These are phyloP conservation scores for Yasuhikotakia modesta DNA, from an alignment of 2,797 vertebrate genomes.

Conservation along the genomic window DNA sequence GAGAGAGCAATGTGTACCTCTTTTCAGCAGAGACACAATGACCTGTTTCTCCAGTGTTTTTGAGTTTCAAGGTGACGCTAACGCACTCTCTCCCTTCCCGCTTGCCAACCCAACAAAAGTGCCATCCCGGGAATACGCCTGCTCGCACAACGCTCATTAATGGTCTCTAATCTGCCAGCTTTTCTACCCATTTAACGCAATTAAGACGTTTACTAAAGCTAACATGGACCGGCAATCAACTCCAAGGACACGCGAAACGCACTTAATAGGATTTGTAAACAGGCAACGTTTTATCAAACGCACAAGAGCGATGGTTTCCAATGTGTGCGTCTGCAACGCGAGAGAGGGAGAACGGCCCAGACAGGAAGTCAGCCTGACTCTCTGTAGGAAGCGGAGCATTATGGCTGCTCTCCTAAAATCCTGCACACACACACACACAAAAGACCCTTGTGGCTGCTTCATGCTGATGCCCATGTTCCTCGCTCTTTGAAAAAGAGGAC, in stretches of 20 bases:
- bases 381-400: conserved; percentile 44
- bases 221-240: conserved; percentile 75
- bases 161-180: conserved; percentile 76
- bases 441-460: conserved; percentile 47
- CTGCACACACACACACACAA: conserved; percentile 11
- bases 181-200: conserved; percentile 80
- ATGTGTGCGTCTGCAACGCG: conserved; percentile 8
- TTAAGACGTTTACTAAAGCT: conserved; percentile 82
- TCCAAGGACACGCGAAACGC: conserved; percentile 77
- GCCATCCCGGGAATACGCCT: conserved; percentile 75
- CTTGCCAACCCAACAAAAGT: conserved; percentile 79
- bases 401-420: conserved; percentile 43
- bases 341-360: conserved; percentile 46
- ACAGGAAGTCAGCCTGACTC: conserved; percentile 50
- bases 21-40: conserved; percentile 73
- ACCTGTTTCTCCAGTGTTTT: conserved; percentile 72
- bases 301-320: conserved; percentile 21
- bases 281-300: conserved; percentile 47
- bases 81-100: conserved; percentile 61
- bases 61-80: conserved; percentile 80
- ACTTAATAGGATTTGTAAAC: conserved; percentile 74
- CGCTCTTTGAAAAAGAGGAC: conserved; percentile 49
- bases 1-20: conserved; percentile 49
- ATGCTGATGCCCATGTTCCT: conserved; percentile 56
- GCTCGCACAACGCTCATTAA: conserved; percentile 76